A percentile compares a stretch with the other conserved stretches of the same genome.
Evolutionary conservation across 2,113 vertebrate genomes (phyloP).

Genomic region (Speoplatyrhinus poulsoni): DNA sequence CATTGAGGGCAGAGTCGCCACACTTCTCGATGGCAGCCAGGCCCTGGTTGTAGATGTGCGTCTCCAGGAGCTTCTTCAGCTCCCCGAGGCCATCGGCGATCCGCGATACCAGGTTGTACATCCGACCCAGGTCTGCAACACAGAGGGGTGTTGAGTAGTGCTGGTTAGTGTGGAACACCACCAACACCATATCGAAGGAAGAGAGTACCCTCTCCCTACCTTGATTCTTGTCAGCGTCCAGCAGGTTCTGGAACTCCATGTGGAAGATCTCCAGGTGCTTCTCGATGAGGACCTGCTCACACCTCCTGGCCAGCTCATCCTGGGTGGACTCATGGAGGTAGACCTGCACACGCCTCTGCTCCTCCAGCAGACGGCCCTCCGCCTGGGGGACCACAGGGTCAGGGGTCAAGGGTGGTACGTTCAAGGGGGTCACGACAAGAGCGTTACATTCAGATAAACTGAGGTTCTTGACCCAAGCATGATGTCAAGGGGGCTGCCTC

Average conservation of each 20-base stretch:
- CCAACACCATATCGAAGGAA: no score
- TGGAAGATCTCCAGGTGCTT: constrained; percentile 93
- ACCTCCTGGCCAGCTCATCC: constrained; percentile 87
- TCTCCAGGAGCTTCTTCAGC: constrained; percentile 89
- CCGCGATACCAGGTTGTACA: constrained; percentile 91
- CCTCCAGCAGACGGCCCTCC: constrained; percentile 86
- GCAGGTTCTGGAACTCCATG: constrained; percentile 89
- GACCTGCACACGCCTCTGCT: constrained; percentile 87
- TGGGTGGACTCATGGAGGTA: constrained; percentile 92
- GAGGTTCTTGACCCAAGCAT: no score
- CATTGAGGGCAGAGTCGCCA: constrained; percentile 89
- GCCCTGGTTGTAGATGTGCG: constrained; percentile 91
- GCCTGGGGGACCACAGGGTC: constrained; percentile 66
- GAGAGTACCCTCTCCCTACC: constrained; percentile 60
- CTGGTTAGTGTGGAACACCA: no score
- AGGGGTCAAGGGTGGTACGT: neutral
- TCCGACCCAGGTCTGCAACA: constrained; percentile 84
- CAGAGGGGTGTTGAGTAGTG: neutral
- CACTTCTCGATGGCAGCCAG: constrained; percentile 92
- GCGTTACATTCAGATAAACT: neutral
- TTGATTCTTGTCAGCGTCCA: constrained; percentile 92
- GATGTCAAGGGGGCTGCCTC: no score
- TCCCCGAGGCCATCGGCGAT: constrained; percentile 91
- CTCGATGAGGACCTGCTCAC: constrained; percentile 91
- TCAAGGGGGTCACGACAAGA: neutral